Conservation (phyloP, 2,113 vertebrate species). For the Dermatemys mawii region DNA sequence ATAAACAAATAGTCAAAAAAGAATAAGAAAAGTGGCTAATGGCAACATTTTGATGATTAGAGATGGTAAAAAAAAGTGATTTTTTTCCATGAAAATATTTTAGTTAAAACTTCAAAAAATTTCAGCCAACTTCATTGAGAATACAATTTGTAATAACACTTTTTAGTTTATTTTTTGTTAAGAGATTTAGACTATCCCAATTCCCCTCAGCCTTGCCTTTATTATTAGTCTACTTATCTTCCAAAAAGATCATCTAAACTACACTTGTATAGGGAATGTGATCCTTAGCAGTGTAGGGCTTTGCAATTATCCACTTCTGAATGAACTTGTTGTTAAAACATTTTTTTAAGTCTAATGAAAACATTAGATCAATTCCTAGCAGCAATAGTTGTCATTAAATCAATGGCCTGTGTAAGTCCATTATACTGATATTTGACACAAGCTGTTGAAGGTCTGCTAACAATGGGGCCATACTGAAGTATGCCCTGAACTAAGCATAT, state of each 20-base stretch:
- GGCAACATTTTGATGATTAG: not conserved
- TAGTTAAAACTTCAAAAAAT: conserved; percentile 45
- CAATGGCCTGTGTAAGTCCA: conserved; percentile 66
- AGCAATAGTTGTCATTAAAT: conserved; percentile 79
- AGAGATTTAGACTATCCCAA: conserved; percentile 43
- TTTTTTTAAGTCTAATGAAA: conserved; percentile 79
- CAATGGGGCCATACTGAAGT: conserved; percentile 20
- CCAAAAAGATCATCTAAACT: conserved; percentile 50
- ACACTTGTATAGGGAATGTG: conserved; percentile 40
- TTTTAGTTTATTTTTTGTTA: conserved; percentile 67
- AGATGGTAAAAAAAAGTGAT: not conserved
- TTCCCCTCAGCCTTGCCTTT: conserved; percentile 48
- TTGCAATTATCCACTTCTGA: conserved; percentile 50
- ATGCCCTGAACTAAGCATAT: conserved; percentile 44
- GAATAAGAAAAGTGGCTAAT: not conserved
- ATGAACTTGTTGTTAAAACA: conserved; percentile 80
- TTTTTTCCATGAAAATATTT: conserved; percentile 12
- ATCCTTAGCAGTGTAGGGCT: conserved; percentile 28
- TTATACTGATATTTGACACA: conserved; percentile 59
- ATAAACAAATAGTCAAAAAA: not conserved
- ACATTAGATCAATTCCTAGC: conserved; percentile 70
- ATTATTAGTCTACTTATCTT: conserved; percentile 54
- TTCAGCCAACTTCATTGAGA: not conserved
- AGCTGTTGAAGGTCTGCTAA: conserved; percentile 38
- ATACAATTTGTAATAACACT: conserved; percentile 42